These are phyloP conservation scores for Schlechtendalia chinensis DNA, from an alignment of 1,140 invertebrate genomes.

Conservation along the genomic window DNA sequence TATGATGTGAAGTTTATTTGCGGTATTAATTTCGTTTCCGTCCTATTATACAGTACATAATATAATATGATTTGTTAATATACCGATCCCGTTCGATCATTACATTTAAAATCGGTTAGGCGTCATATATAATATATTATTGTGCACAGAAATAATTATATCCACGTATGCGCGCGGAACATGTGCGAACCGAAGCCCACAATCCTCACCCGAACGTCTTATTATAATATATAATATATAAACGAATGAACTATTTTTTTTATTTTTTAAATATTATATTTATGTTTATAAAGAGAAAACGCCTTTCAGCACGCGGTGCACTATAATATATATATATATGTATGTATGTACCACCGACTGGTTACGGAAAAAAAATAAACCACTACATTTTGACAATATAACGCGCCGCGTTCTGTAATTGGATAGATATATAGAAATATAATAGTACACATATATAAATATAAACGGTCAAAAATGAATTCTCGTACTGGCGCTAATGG, in stretches of 20 bases:
- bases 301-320: not conserved
- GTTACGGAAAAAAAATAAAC: slow-evolving; percentile 1
- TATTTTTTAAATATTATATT: too few species aligned
- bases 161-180: not conserved
- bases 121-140: not conserved
- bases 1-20: too few species aligned
- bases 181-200: slow-evolving; percentile 16
- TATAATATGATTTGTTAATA: not conserved
- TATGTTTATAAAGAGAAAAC: not conserved
- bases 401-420: too few species aligned
- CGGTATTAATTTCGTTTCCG: slow-evolving; percentile 21
- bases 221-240: too few species aligned
- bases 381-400: not conserved
- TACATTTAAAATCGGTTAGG: not conserved
- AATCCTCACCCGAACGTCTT: not conserved
- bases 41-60: too few species aligned
- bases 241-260: too few species aligned
- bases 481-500: slow-evolving; percentile 44
- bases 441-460: too few species aligned
- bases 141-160: not conserved
- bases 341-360: not conserved
- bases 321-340: too few species aligned
- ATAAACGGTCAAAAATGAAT: slow-evolving; percentile 27
- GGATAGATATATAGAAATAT: not conserved
- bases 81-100: slow-evolving; percentile 3